phyloP scores from a whole-genome alignment of 2,797 vertebrate species.

The Anas georgica region DNA sequence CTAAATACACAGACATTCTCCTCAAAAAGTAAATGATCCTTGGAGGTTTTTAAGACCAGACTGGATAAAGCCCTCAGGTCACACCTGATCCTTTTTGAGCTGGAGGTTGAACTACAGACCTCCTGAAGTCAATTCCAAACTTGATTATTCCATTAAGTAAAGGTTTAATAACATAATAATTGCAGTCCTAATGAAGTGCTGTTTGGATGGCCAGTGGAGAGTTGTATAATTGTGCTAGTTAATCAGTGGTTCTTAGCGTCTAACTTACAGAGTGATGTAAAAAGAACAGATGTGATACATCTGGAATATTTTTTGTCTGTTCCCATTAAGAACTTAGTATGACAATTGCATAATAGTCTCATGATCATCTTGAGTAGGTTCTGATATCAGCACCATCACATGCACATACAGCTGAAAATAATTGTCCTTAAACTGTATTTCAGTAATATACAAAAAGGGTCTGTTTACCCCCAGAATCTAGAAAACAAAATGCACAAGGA shows the following conservation, averaged over 20 bases:
- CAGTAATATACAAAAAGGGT: neutral
- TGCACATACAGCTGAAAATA: neutral
- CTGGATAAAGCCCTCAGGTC: neutral
- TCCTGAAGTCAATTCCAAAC: neutral
- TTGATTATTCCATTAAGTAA: neutral
- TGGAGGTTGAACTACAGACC: neutral
- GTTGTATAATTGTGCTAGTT: neutral
- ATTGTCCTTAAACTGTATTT: neutral
- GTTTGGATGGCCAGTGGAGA: neutral
- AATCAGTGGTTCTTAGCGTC: neutral
- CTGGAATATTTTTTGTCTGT: neutral
- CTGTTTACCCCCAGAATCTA: neutral
- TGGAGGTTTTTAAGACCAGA: neutral
- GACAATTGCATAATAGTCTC: neutral
- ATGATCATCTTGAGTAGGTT: neutral
- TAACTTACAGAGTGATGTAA: neutral
- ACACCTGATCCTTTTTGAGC: neutral
- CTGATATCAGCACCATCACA: neutral
- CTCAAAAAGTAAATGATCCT: neutral
- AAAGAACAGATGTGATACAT: neutral
- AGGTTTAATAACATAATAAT: neutral
- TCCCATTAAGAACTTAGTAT: neutral
- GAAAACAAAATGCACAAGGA: neutral
- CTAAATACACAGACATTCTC: neutral
- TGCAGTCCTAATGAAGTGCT: neutral